Evolutionary conservation across 2,113 vertebrate species (phyloP).

Genomic region (Spea multiplicata): DNA sequence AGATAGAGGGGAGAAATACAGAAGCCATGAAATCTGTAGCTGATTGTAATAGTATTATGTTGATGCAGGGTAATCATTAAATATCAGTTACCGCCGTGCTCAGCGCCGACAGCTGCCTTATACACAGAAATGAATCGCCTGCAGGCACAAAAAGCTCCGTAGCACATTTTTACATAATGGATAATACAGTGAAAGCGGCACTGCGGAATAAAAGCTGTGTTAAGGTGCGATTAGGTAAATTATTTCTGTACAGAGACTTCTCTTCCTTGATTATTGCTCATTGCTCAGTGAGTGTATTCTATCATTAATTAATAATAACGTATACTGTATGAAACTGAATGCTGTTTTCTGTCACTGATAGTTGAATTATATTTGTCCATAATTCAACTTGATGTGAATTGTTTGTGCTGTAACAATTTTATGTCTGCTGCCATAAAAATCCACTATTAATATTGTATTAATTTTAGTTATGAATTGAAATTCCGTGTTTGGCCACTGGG

Average conservation of each 20-base stretch:
- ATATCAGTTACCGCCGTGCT: not conserved
- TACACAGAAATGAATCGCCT: not conserved
- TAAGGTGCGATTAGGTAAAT: not conserved
- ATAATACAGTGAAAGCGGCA: not conserved
- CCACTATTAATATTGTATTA: too few species aligned
- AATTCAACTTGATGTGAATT: too few species aligned
- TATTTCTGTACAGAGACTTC: not conserved
- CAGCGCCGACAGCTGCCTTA: not conserved
- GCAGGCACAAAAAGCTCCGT: not conserved
- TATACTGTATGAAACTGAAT: too few species aligned
- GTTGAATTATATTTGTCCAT: too few species aligned
- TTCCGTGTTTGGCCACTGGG: too few species aligned
- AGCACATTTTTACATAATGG: not conserved
- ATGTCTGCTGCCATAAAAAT: too few species aligned
- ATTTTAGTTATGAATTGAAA: too few species aligned
- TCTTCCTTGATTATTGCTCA: not conserved
- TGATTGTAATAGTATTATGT: not conserved
- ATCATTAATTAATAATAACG: not conserved
- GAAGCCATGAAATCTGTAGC: not conserved
- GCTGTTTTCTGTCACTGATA: too few species aligned
- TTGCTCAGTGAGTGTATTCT: not conserved
- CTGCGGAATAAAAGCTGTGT: not conserved
- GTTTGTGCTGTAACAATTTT: too few species aligned
- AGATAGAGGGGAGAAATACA: too few species aligned
- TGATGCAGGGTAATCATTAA: not conserved